Evolutionary conservation across 2,797 vertebrate species (phyloP).

Genomic region (Alectoris magna): DNA sequence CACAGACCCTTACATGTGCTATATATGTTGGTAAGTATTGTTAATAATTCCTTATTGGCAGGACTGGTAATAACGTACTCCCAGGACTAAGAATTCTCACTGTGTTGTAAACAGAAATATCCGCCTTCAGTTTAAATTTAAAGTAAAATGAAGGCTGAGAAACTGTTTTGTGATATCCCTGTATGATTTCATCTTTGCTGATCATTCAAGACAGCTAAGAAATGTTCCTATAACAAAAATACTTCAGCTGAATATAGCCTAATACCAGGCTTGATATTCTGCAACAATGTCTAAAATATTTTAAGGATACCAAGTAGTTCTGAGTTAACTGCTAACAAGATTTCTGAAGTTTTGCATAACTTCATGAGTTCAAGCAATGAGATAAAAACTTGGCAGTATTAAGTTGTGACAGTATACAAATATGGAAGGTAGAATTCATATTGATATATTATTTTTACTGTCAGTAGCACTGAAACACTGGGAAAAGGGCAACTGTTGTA

Average conservation of each 20-base stretch:
- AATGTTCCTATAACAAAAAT: not conserved
- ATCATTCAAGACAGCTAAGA: not conserved
- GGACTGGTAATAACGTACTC: not conserved
- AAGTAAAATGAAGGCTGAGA: not conserved
- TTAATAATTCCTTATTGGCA: not conserved
- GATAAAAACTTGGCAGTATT: not conserved
- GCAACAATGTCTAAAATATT: not conserved
- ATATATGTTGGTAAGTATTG: not conserved
- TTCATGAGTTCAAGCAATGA: not conserved
- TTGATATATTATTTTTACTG: accelerated
- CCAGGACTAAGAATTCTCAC: not conserved
- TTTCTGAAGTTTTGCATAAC: not conserved
- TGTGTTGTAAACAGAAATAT: not conserved
- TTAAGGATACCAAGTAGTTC: not conserved
- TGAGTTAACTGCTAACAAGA: not conserved
- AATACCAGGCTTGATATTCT: not conserved
- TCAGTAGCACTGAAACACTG: not conserved
- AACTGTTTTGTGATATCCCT: not conserved
- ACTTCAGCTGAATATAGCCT: not conserved
- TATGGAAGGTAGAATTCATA: not conserved
- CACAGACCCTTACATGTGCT: not conserved
- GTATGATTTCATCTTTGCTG: not conserved
- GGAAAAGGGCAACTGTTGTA: not conserved
- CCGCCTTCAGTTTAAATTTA: not conserved
- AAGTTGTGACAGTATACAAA: not conserved